Percentiles rank a stretch among this genome's conserved stretches.
These are phyloP conservation scores for Cheiracanthium punctorium DNA, from an alignment of 2,888 invertebrate species.

Conservation along the genomic window DNA sequence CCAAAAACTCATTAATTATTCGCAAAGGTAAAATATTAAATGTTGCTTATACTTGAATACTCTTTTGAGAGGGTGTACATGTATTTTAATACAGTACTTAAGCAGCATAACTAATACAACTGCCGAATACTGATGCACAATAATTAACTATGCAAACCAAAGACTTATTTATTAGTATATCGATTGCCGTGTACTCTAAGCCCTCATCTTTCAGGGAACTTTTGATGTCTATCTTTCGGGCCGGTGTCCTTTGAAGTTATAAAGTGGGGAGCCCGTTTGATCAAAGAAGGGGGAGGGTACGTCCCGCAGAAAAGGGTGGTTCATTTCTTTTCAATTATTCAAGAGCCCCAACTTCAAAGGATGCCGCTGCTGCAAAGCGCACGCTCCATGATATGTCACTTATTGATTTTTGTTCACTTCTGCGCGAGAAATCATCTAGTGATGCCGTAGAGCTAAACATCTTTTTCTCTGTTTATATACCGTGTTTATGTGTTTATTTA, in stretches of 20 bases:
- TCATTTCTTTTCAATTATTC: conserved; percentile 1
- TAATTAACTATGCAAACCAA: too few species aligned
- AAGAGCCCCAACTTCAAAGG: not conserved
- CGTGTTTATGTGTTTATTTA: too few species aligned
- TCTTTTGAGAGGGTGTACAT: too few species aligned
- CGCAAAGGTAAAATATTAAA: too few species aligned
- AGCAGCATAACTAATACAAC: too few species aligned
- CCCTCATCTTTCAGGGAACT: not conserved
- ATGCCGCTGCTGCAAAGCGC: not conserved
- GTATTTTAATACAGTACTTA: too few species aligned
- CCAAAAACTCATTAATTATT: too few species aligned
- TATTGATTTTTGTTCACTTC: not conserved
- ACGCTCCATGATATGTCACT: not conserved
- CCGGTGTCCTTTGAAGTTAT: not conserved
- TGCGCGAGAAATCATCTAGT: not conserved
- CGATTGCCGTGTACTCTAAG: not conserved
- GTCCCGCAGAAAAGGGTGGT: not conserved
- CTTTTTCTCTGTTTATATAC: not conserved
- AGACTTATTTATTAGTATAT: not conserved
- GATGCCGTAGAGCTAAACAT: not conserved
- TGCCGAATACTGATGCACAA: too few species aligned
- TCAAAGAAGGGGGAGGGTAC: not conserved
- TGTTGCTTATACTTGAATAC: too few species aligned
- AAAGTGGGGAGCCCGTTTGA: not conserved
- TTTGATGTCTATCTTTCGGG: not conserved